phyloP scores from a whole-genome alignment of 2,888 invertebrate genomes.

The Notodonta dromedarius region DNA sequence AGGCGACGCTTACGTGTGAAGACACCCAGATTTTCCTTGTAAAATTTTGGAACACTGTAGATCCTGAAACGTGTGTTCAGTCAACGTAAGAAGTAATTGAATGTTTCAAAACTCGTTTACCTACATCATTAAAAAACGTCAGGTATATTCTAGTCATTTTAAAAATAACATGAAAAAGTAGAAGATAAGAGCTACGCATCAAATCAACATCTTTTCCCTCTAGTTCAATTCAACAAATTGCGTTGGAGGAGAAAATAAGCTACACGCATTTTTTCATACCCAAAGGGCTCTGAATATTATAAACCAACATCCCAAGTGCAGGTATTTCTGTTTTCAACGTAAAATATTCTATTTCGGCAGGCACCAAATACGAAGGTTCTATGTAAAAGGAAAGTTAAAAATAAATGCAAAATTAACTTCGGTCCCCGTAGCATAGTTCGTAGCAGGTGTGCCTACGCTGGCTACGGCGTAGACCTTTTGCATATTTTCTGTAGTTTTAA shows the following conservation, averaged over 20 bases:
- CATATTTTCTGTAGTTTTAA: conserved; percentile 27
- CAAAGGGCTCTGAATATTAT: conserved; percentile 6
- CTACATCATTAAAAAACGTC: no score
- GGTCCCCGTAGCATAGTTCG: conserved; percentile 32
- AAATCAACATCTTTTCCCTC: conserved; percentile 4
- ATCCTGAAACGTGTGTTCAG: no score
- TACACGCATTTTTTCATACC: conserved; percentile 3
- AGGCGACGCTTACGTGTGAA: background rate
- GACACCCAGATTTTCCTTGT: background rate
- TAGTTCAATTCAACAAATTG: conserved; percentile 5
- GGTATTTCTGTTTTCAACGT: background rate
- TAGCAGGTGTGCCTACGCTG: conserved; percentile 38
- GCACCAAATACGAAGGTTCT: conserved; percentile 7
- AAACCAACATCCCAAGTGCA: background rate
- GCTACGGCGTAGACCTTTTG: conserved; percentile 41
- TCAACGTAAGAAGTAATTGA: no score
- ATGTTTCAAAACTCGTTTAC: no score
- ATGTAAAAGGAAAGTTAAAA: conserved; percentile 14
- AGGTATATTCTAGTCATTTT: no score
- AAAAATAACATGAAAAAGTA: background rate
- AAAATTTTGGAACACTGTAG: no score
- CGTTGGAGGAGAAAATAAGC: background rate
- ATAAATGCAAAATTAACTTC: conserved; percentile 25
- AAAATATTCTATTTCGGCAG: conserved; percentile 8
- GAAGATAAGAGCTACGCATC: background rate